phyloP scores from a whole-genome alignment of 2,113 vertebrate genomes.

The Cinclus mexicanus region DNA sequence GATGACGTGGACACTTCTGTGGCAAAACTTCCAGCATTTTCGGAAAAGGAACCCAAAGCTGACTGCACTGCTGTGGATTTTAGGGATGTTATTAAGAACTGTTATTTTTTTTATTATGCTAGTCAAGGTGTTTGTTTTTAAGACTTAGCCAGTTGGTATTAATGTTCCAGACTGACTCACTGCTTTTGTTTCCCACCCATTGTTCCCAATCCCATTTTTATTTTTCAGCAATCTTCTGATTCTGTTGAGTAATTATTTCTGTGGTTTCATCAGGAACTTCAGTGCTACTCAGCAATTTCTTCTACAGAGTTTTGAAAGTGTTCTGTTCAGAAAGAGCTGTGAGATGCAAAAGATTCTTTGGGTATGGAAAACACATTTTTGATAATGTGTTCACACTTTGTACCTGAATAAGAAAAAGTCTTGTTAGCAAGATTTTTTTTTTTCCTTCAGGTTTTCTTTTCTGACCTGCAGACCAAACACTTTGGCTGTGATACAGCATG shows the following conservation, averaged over 20 bases:
- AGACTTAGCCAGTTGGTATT: not conserved
- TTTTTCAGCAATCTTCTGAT: not conserved
- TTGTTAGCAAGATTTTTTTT: not conserved
- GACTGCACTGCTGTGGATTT: not conserved
- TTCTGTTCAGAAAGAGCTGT: not conserved
- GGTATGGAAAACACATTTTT: not conserved
- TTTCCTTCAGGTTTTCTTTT: not conserved
- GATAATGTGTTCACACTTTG: not conserved
- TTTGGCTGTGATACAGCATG: not conserved
- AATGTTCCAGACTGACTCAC: not conserved
- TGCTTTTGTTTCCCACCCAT: not conserved
- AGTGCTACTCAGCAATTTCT: not conserved
- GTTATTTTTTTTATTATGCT: not conserved
- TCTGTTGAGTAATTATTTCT: not conserved
- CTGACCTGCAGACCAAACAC: not conserved
- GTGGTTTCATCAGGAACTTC: not conserved
- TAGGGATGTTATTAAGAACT: not conserved
- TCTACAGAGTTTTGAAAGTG: not conserved
- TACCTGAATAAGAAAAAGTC: not conserved
- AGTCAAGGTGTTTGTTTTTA: not conserved
- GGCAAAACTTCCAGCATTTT: not conserved
- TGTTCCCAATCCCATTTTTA: not conserved
- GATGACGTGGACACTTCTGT: accelerated
- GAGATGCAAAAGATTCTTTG: not conserved
- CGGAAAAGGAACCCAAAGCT: not conserved